These are phyloP conservation scores for Luffia ferchaultella DNA, from an alignment of 2,888 invertebrate species.

Conservation along the genomic window DNA sequence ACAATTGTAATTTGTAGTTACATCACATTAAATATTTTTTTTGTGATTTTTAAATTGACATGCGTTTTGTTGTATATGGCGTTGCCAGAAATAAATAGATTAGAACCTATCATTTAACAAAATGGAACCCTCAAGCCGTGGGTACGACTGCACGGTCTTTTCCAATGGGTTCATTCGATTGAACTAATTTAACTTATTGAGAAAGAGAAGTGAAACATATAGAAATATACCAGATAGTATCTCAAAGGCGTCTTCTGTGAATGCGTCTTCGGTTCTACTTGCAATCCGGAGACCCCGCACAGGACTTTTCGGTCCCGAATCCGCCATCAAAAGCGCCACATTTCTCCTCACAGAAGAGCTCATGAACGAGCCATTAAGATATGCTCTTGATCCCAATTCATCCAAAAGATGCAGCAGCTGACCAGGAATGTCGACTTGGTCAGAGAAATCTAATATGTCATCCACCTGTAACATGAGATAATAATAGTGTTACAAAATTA, in stretches of 20 bases:
- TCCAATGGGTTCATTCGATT: too few species aligned
- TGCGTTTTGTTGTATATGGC: too few species aligned
- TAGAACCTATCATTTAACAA: too few species aligned
- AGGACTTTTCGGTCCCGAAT: constrained; percentile 30
- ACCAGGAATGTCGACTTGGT: constrained; percentile 34
- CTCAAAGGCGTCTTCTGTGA: constrained; percentile 33
- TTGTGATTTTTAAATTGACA: too few species aligned
- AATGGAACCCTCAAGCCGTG: too few species aligned
- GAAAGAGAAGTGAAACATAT: too few species aligned
- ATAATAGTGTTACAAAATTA: neutral
- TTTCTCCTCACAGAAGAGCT: constrained; percentile 31
- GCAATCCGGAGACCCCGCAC: constrained; percentile 40
- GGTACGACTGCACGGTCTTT: too few species aligned
- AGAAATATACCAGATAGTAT: constrained; percentile 40
- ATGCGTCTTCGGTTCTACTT: constrained; percentile 24
- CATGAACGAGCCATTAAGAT: constrained; percentile 29
- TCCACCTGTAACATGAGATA: constrained; percentile 36
- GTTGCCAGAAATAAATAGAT: too few species aligned
- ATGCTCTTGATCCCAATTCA: constrained; percentile 29
- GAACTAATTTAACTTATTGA: too few species aligned
- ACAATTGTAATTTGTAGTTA: too few species aligned
- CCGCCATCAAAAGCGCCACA: constrained; percentile 41
- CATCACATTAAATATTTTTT: too few species aligned
- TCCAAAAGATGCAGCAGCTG: constrained; percentile 40
- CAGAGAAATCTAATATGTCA: constrained; percentile 26